phyloP scores from a whole-genome alignment of 2,888 invertebrate species.

The Andrena trimmerana region DNA sequence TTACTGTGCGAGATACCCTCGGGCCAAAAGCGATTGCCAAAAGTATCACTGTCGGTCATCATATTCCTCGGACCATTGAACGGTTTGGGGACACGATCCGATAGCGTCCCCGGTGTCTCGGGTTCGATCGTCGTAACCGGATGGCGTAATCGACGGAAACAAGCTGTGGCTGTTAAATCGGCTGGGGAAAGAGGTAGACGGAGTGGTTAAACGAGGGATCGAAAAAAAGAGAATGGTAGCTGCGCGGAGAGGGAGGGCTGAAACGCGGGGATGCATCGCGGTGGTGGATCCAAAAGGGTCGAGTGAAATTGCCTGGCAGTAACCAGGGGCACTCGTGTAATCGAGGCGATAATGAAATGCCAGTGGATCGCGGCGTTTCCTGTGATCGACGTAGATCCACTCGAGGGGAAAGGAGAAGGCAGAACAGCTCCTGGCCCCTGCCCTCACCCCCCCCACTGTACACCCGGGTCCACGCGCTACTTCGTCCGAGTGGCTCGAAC shows the following conservation, averaged over 20 bases:
- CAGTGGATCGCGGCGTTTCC: constrained; percentile 41
- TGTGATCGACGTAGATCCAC: constrained; percentile 39
- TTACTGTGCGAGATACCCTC: constrained; percentile 59
- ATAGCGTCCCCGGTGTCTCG: constrained; percentile 4
- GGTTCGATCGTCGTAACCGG: constrained; percentile 13
- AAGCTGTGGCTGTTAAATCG: constrained; percentile 19
- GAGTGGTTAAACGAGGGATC: constrained; percentile 34
- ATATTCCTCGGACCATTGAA: neutral
- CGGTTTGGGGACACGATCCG: neutral
- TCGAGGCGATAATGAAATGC: constrained; percentile 58
- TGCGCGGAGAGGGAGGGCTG: neutral
- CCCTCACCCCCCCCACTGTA: neutral
- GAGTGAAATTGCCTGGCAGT: constrained; percentile 60
- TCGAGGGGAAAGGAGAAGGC: constrained; percentile 52
- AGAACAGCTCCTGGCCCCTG: constrained; percentile 30
- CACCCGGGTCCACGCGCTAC: neutral
- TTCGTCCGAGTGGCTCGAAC: constrained; percentile 56
- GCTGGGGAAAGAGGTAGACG: constrained; percentile 45
- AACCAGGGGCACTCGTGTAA: constrained; percentile 59
- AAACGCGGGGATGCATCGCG: constrained; percentile 34
- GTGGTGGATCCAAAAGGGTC: constrained; percentile 50
- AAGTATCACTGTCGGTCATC: constrained; percentile 35
- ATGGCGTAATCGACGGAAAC: constrained; percentile 26
- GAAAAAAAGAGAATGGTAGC: neutral
- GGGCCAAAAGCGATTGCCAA: constrained; percentile 67